phyloP scores from a whole-genome alignment of 92 coral and sea anemone species.

The Siderastrea siderea region DNA sequence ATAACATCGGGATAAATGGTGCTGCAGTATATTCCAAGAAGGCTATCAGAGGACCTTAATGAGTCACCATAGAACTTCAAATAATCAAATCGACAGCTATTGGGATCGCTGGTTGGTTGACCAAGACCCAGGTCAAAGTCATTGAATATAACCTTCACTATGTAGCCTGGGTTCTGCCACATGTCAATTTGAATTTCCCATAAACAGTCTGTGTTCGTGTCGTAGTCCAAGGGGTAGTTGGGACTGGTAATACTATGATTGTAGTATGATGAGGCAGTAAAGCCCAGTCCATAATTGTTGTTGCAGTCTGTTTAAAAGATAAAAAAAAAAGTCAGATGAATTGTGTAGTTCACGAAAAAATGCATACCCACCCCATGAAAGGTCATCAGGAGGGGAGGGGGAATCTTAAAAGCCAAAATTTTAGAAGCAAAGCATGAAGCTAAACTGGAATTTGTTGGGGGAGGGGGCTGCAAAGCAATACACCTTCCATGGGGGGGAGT shows the following conservation, averaged over 20 bases:
- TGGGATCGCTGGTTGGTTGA: not conserved
- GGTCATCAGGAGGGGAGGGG: too few species aligned
- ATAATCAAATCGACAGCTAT: not conserved
- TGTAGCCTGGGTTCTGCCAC: not conserved
- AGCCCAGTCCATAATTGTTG: not conserved
- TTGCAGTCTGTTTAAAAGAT: not conserved
- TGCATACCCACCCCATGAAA: too few species aligned
- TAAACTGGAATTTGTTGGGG: too few species aligned
- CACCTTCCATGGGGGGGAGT: too few species aligned
- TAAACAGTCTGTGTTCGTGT: not conserved
- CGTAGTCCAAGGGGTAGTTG: not conserved
- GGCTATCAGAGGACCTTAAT: not conserved
- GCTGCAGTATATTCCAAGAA: slow-evolving; percentile 23
- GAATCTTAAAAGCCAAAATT: too few species aligned
- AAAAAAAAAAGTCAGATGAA: not conserved
- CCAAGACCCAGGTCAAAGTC: not conserved
- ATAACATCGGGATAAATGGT: slow-evolving; percentile 1
- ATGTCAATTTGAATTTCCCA: not conserved
- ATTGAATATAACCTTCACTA: slow-evolving; percentile 4
- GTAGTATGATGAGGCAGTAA: not conserved
- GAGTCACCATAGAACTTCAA: not conserved
- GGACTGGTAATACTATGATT: not conserved
- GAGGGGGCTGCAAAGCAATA: too few species aligned
- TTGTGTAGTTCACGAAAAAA: too few species aligned
- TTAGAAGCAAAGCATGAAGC: too few species aligned